Percentiles rank a stretch among this genome's conserved stretches.
These are phyloP conservation scores for Magallana nippona DNA, from an alignment of 2,888 invertebrate genomes.

Conservation along the genomic window DNA sequence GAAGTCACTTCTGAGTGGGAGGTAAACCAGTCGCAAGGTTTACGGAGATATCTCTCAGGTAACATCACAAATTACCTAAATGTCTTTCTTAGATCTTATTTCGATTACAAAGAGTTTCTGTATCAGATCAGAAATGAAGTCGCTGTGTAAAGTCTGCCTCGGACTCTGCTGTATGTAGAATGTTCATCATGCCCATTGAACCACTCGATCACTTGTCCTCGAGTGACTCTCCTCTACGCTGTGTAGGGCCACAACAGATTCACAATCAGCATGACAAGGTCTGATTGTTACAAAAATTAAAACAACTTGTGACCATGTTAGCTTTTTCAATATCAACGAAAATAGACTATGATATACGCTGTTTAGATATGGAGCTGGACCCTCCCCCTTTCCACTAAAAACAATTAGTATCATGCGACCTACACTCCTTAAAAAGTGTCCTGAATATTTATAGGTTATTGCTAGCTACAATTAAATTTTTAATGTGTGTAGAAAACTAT, in stretches of 20 bases:
- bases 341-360: no score
- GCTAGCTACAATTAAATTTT: neutral
- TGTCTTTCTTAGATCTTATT: neutral
- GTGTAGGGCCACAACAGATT: neutral
- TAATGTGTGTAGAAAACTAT: no score
- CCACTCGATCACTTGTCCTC: conserved; percentile 28
- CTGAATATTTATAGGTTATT: neutral
- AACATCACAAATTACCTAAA: neutral
- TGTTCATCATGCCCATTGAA: neutral
- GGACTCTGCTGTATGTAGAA: neutral
- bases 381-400: conserved; percentile 17
- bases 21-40: conserved; percentile 21
- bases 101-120: neutral
- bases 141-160: neutral
- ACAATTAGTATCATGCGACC: neutral
- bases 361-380: neutral
- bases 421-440: neutral
- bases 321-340: no score
- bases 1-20: conserved; percentile 28
- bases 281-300: conserved; percentile 2
- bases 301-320: neutral
- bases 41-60: conserved; percentile 17
- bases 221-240: conserved; percentile 6
- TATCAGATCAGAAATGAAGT: neutral
- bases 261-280: neutral